Conservation (phyloP, 1,140 invertebrate species). For the Thaumetopoea pityocampa region DNA sequence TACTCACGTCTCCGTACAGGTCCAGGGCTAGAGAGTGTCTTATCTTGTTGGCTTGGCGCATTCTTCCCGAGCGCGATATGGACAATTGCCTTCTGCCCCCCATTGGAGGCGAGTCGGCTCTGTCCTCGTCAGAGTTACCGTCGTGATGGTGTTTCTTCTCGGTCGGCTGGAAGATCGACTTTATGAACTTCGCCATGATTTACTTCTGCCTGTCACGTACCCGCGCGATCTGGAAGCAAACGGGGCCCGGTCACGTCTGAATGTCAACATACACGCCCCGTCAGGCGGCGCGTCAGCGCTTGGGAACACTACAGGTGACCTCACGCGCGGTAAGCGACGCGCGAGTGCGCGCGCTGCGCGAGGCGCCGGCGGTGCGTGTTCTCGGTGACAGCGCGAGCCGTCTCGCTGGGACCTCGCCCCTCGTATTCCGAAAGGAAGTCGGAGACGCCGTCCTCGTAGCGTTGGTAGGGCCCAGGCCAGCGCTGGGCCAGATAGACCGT, state of each 20-base stretch:
- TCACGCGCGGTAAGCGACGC: too few species aligned
- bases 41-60: slow-evolving; percentile 64
- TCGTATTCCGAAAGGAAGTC: too few species aligned
- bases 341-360: too few species aligned
- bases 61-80: slow-evolving; percentile 66
- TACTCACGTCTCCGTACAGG: slow-evolving; percentile 62
- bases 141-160: slow-evolving; percentile 42
- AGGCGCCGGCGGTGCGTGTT: too few species aligned
- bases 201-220: not conserved
- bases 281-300: too few species aligned
- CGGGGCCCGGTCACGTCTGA: too few species aligned
- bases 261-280: slow-evolving; percentile 12
- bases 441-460: too few species aligned
- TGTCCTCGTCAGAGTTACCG: slow-evolving; percentile 33
- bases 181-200: slow-evolving; percentile 69
- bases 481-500: too few species aligned
- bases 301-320: too few species aligned
- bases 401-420: too few species aligned
- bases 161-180: slow-evolving; percentile 52
- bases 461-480: too few species aligned
- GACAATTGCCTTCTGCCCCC: slow-evolving; percentile 61
- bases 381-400: too few species aligned
- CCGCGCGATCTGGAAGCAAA: not conserved
- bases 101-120: slow-evolving; percentile 34
- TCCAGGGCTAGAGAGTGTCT: slow-evolving; percentile 57